Base-by-base conservation (phyloP, 2,113 vertebrate species). In the Noturus placidus region DNA sequence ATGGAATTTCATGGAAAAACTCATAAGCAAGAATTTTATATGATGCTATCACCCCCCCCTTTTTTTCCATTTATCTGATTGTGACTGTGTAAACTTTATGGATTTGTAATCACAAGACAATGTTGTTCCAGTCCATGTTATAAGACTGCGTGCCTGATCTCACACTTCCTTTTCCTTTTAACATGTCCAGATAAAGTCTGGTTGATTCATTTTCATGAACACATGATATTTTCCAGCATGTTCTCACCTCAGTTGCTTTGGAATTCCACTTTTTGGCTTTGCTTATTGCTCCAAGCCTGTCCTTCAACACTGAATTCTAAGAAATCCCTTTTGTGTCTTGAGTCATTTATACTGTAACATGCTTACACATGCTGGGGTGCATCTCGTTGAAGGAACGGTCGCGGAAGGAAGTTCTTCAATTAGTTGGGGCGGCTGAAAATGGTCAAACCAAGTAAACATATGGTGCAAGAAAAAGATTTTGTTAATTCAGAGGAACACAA, bases 121-220 rank as follows among this genome's bases (percentile, higher is more conserved):
- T 80, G 42, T 86, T 80, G 46, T 54, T 77, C 42, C 72, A 63
- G 57, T 42, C 35, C 33, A 38, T 46, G 70, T 25, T 56, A 59
- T 33, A 42, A 46, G 77, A 57, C 74, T 27, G 63, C 78, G 81
- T 46, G 63, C 33, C 50, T 69, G 65, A 63, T 80, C 35, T 83
- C 78, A 42, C 78, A 87, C 78, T 87, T 87, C 86, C 81, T 84
- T 42, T 74, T 82, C 69, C 86, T 72, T 79, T 56, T 74, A 54
- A 70, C 54, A 65, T 83, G 76, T 79, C 84, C 69, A 61, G 19
- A 14, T 6, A 74, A 20, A 30, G 25, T 63, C 61, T 67, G 35
- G 30, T 59, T 76, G 38, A 52, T 78, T 83, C 65, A 83, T 78
- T 50, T 86, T 35, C 52, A 57, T 35, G 7, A 50, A 69, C 19